phyloP scores from a whole-genome alignment of 2,888 invertebrate genomes.

The Brachycybe producta region DNA sequence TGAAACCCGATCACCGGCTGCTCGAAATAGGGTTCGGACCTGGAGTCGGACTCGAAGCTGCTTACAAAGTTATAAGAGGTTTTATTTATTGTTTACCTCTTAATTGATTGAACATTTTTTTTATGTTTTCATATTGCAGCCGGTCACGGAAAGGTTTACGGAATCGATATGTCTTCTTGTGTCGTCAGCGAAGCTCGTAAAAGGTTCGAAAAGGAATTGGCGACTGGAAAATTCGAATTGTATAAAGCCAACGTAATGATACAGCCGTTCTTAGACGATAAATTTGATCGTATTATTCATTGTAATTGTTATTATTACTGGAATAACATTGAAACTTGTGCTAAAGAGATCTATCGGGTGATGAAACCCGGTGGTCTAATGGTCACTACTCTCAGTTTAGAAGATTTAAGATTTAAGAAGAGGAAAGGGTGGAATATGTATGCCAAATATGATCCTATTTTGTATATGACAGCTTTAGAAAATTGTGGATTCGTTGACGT shows the following conservation, averaged over 20 bases:
- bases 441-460: not conserved
- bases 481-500: not conserved
- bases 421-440: not conserved
- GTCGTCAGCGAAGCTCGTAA: not conserved
- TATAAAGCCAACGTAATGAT: not conserved
- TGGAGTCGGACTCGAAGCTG: not conserved
- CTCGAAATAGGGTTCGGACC: not conserved
- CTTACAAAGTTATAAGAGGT: not conserved
- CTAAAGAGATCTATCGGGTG: not conserved
- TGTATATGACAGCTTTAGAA: not conserved
- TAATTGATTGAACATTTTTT: not conserved
- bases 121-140: not conserved
- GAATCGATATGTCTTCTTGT: not conserved
- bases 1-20: not conserved
- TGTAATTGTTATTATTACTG: not conserved
- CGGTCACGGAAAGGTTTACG: not conserved
- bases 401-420: not conserved
- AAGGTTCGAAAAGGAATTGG: not conserved
- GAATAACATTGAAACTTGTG: not conserved
- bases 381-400: not conserved
- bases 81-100: not conserved
- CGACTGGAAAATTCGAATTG: not conserved
- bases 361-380: not conserved
- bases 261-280: not conserved
- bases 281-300: conserved; percentile 1